Evolutionary conservation across 2,113 vertebrate genomes (phyloP).

Genomic region (Argyrosomus japonicus): DNA sequence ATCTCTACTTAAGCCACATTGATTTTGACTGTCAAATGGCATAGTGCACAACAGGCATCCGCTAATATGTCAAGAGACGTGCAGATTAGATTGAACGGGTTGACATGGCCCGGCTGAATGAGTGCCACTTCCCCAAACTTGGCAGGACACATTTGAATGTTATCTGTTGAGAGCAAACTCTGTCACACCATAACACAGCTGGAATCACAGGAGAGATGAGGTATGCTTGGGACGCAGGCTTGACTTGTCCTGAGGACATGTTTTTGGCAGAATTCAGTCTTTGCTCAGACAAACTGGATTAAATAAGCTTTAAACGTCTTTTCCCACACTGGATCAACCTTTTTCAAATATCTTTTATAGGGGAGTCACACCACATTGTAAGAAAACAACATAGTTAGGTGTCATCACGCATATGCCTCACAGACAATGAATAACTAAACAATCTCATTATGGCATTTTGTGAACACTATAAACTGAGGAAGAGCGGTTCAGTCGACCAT

Average conservation of each 20-base stretch:
- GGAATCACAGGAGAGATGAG: conserved; percentile 7
- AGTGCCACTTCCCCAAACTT: conserved; percentile 63
- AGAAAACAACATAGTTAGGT: conserved; percentile 4
- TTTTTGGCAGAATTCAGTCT: conserved; percentile 26
- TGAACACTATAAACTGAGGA: conserved; percentile 15
- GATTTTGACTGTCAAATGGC: conserved; percentile 78
- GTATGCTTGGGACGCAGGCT: conserved; percentile 24
- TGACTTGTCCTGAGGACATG: conserved; percentile 6
- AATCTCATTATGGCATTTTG: conserved; percentile 28
- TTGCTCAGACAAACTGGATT: conserved; percentile 28
- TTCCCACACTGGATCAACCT: not conserved
- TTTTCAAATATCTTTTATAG: not conserved
- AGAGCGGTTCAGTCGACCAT: conserved; percentile 5
- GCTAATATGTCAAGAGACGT: conserved; percentile 54
- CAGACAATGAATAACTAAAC: conserved; percentile 21
- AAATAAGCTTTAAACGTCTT: conserved; percentile 16
- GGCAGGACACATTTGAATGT: conserved; percentile 64
- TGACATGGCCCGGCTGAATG: conserved; percentile 56
- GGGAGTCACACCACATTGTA: not conserved
- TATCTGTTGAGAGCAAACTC: conserved; percentile 41
- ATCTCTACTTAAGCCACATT: conserved; percentile 73
- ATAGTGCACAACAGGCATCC: conserved; percentile 50
- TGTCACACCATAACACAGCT: conserved; percentile 12
- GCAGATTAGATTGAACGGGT: conserved; percentile 70
- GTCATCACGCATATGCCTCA: conserved; percentile 15